Evolutionary conservation across 2,888 invertebrate genomes (phyloP).

Genomic region (Podotricha telesiphe): DNA sequence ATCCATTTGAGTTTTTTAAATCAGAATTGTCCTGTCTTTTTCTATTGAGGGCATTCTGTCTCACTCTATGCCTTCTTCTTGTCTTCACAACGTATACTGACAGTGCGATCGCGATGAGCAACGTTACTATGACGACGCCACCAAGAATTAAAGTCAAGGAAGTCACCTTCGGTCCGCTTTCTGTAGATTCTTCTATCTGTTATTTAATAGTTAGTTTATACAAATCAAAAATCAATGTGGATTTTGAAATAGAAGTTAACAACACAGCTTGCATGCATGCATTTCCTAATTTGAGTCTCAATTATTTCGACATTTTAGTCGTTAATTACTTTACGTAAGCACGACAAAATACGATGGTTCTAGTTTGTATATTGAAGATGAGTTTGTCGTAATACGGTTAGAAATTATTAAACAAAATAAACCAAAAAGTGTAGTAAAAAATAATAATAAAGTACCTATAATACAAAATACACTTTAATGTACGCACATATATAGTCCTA

Average conservation of each 20-base stretch:
- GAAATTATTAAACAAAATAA: too few relatives aligned
- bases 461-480: not conserved
- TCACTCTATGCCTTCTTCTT: constrained; percentile 59
- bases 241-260: too few relatives aligned
- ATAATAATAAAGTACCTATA: too few relatives aligned
- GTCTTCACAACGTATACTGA: constrained; percentile 67
- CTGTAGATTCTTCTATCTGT: constrained; percentile 65
- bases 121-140: constrained; percentile 59
- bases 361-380: too few relatives aligned
- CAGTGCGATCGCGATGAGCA: constrained; percentile 65
- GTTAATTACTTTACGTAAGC: too few relatives aligned
- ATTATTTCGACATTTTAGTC: too few relatives aligned
- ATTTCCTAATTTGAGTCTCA: too few relatives aligned
- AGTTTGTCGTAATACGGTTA: too few relatives aligned
- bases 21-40: constrained; percentile 69
- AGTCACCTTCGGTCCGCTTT: constrained; percentile 52
- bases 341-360: too few relatives aligned
- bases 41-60: constrained; percentile 63
- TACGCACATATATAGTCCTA: not conserved
- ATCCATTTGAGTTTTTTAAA: constrained; percentile 58
- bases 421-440: too few relatives aligned
- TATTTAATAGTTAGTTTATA: not conserved
- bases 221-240: too few relatives aligned
- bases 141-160: constrained; percentile 64
- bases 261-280: too few relatives aligned